Evolutionary conservation across 2,797 vertebrate genomes (phyloP), one percentile per base, ranked within the genome.

Genomic region (Spheniscus humboldti): DNA sequence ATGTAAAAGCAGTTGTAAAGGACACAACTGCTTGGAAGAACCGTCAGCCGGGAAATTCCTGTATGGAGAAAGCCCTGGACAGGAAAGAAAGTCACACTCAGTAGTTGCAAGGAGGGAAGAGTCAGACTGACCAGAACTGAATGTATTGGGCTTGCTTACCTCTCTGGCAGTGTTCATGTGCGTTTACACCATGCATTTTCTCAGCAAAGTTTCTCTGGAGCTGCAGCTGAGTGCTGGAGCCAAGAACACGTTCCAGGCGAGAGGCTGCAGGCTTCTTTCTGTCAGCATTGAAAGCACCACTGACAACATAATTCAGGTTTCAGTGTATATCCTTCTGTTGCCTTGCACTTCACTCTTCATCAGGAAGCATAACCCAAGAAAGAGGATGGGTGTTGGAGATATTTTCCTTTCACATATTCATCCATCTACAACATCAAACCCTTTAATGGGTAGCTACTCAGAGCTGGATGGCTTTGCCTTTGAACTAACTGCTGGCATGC

Each of bases 261-360:
- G 50, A 68, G 24, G 33, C 27, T 86, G 45, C n/a, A 72, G 28
- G 30, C 16, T 89, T 79, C 39, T 35, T 91, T 86, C 63, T 85
- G 48, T 80, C 59, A 84, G 39, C 18, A n/a, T 1, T 88, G 45
- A 73, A 91, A 91, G 23, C 31, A 52, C 18, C 12, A 18, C 50
- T 77, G 67, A 77, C 56, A 90, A 62, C 19, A 39, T 82, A 79
- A 88, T 74, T 93, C 48, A 67, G 25, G 30, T 76, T 92, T 84
- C 56, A 90, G 41, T 39, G 57, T 25, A 35, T 37, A 89, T 69
- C 17, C 19, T 77, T 50, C 78, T 20, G 15, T 56, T 93, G 13
- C 22, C 52, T 91, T 88, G 52, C 59, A 74, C 41, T 59, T 96
- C 56, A 64, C 63, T 97, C 63, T 77, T 83, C 63, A 92, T 79